A percentile compares a stretch with the other conserved stretches of the same genome.
Conservation (phyloP, 2,797 vertebrate genomes). For the Myotis findleyi region DNA sequence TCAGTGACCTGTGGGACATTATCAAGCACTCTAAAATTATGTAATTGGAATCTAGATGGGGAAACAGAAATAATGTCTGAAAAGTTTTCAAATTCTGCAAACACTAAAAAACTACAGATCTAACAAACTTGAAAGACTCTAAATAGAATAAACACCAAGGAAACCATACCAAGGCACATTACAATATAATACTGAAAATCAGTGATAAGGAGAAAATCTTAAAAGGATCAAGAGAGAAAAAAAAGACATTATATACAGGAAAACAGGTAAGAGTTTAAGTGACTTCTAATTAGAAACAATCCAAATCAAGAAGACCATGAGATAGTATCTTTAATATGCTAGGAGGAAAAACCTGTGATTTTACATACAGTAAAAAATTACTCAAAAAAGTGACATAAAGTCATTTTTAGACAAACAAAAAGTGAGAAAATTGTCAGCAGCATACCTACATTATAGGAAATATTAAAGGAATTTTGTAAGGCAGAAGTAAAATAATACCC, state of each 20-base stretch:
- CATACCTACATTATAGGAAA: background rate
- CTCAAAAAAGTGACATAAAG: background rate
- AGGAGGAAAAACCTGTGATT: background rate
- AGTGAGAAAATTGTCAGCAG: background rate
- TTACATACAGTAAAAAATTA: background rate
- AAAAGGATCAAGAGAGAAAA: background rate
- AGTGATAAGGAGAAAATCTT: background rate
- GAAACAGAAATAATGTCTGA: background rate
- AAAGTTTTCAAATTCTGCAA: background rate
- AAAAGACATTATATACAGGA: background rate
- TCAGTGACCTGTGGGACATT: background rate
- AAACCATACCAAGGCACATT: background rate
- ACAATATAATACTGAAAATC: background rate
- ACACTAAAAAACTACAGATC: background rate
- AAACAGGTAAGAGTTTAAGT: background rate
- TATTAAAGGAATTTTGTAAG: background rate
- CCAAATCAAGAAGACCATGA: background rate
- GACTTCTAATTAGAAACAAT: background rate
- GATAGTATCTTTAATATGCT: background rate
- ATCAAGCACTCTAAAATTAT: background rate
- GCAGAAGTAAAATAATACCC: background rate
- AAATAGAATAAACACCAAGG: background rate
- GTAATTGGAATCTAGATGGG: background rate
- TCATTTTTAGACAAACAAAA: slow-evolving; percentile 21
- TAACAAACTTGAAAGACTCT: background rate